Percentiles rank a stretch among this genome's conserved stretches.
These are phyloP conservation scores for Microhierax caerulescens DNA, from an alignment of 2,797 vertebrate species.

Conservation along the genomic window DNA sequence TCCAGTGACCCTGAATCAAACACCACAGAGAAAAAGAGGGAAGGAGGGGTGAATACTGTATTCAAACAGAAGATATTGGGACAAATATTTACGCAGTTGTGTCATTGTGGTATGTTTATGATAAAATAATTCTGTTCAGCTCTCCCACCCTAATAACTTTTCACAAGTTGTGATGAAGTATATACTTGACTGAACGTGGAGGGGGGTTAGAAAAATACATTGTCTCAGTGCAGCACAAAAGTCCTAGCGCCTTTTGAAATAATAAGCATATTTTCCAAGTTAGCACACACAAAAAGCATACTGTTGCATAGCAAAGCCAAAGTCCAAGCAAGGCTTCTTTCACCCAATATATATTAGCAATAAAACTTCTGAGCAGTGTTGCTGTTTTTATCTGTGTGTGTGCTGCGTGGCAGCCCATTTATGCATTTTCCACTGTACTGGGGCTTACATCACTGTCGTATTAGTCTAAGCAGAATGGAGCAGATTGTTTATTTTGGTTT, in stretches of 20 bases:
- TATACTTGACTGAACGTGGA: background rate
- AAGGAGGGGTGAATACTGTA: background rate
- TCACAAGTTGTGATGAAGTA: background rate
- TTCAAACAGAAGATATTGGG: background rate
- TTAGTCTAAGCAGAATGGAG: constrained; percentile 77
- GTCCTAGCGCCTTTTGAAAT: background rate
- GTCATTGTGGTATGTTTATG: background rate
- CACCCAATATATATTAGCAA: background rate
- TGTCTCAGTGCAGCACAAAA: background rate
- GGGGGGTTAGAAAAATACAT: background rate
- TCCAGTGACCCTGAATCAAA: constrained; percentile 10
- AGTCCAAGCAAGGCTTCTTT: background rate
- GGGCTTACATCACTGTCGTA: constrained; percentile 75
- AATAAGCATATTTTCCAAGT: background rate
- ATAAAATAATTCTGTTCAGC: background rate
- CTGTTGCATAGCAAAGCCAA: background rate
- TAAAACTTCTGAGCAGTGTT: background rate
- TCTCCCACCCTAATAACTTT: background rate
- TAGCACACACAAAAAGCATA: background rate
- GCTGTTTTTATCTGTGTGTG: background rate
- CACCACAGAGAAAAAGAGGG: background rate
- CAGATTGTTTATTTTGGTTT: constrained; percentile 83
- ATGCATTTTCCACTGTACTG: background rate
- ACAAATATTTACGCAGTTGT: background rate
- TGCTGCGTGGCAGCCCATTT: background rate